Base-by-base conservation (phyloP, 2,888 invertebrate genomes). In the Caenorhabditis afra region DNA sequence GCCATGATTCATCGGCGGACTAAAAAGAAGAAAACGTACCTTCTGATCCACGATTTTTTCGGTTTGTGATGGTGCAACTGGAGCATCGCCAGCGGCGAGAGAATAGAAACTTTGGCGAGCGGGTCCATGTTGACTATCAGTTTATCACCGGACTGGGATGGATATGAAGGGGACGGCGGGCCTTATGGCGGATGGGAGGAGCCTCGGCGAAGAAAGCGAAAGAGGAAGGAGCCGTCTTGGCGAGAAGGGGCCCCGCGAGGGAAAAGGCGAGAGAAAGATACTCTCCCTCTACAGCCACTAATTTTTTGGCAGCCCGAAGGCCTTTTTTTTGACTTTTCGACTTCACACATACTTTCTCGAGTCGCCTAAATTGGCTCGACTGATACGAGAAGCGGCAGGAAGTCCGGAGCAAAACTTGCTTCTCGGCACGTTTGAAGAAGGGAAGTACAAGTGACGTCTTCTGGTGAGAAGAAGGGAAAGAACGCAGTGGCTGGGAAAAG, bases 51-150 rank as follows among this genome's bases (percentile, higher is more conserved):
- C n/a, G 79, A 75, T 22, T 82, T 84, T 67, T 84, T 84, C 1
- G 82, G 82, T 45, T 73, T 66, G 23, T 84, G 81, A 61, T 84
- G 81, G 35, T 78, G 76, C 57, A 79, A 49, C 16, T 82, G 82
- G 14, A 84, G 73, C 84, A 84, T 84, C n/a, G 84, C 84, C 71
- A 84, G 39, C 7, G 83, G 81, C 53, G 80, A 80, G n/a, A 83
- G 70, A 53, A 83, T 83, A 20, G 80, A 81, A 7, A 83, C 81
- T 68, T 83, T 83, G 0, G 81, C 80, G 29, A 81, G 50, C 3
- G 81, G 81, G 58, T 83, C 81, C 71, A 81, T 70, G 3, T 29
- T 29, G 29, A 7, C n/a, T 5, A 29, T 29, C 29, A 29, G 29
- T 68, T 47, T 3, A 41, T 18, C 35, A 23, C 35, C n/a, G 20